These are phyloP conservation scores for Ifrita kowaldi DNA, from an alignment of 2,113 vertebrate species.

Conservation along the genomic window DNA sequence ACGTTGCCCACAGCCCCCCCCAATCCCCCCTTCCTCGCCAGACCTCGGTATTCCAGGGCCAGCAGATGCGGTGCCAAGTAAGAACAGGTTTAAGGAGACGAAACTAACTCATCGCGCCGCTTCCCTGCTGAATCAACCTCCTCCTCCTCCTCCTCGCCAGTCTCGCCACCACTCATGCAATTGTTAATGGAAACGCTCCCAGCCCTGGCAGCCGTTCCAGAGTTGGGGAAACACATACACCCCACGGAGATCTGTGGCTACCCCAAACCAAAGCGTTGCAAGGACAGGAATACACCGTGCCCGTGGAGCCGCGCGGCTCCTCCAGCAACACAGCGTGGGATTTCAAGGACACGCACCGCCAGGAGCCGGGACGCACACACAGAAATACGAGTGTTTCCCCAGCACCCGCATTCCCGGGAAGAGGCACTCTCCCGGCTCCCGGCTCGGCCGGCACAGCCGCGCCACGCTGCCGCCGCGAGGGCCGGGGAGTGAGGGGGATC, in stretches of 20 bases:
- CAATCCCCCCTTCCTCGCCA: not conserved
- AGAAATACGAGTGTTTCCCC: rapidly evolving
- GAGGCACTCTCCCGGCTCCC: not conserved
- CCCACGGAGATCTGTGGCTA: rapidly evolving
- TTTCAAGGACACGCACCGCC: not conserved
- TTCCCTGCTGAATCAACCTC: not conserved
- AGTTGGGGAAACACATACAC: not conserved
- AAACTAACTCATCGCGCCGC: not conserved
- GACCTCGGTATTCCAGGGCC: not conserved
- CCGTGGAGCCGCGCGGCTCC: not conserved
- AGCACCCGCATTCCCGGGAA: rapidly evolving
- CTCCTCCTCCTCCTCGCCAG: not conserved
- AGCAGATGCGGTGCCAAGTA: not conserved
- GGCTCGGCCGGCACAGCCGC: not conserved
- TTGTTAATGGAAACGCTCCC: not conserved
- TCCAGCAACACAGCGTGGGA: not conserved
- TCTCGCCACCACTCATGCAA: not conserved
- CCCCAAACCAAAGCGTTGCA: rapidly evolving
- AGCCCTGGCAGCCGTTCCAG: not conserved
- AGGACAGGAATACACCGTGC: rapidly evolving
- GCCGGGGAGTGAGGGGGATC: not conserved
- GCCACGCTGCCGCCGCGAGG: not conserved
- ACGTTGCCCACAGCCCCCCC: not conserved
- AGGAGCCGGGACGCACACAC: not conserved
- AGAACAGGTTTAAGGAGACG: not conserved